A percentile compares a stretch with the other conserved stretches of the same genome.
Conservation (phyloP, 2,797 vertebrate species). For the Pyrocephalus nanus region DNA sequence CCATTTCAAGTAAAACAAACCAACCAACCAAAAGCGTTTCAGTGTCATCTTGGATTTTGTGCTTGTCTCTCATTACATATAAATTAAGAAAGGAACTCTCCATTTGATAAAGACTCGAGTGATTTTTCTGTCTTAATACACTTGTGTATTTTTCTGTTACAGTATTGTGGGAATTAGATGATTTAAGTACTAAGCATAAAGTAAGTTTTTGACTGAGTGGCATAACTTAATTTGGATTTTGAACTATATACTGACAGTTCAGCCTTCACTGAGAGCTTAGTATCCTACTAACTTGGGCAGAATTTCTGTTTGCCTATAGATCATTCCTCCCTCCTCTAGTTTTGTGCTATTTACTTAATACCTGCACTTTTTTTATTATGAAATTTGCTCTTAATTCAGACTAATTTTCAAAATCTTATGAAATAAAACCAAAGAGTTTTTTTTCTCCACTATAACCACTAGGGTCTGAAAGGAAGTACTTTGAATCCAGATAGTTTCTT, state of each 20-base stretch:
- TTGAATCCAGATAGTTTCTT: background rate
- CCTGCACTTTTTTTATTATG: background rate
- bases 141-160: background rate
- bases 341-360: background rate
- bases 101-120: background rate
- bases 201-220: background rate
- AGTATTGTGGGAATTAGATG: background rate
- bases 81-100: background rate
- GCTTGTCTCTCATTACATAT: background rate
- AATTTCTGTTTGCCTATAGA: background rate
- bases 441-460: background rate
- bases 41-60: background rate
- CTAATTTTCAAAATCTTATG: background rate
- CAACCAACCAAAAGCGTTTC: background rate
- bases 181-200: background rate
- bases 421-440: background rate
- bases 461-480: background rate
- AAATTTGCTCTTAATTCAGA: background rate
- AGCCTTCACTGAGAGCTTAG: background rate
- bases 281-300: background rate
- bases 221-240: background rate
- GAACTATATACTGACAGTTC: background rate
- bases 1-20: background rate
- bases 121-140: background rate
- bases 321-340: background rate